These are phyloP conservation scores for Saimiri boliviensis DNA, from an alignment of 2,113 vertebrate species.

Conservation along the genomic window DNA sequence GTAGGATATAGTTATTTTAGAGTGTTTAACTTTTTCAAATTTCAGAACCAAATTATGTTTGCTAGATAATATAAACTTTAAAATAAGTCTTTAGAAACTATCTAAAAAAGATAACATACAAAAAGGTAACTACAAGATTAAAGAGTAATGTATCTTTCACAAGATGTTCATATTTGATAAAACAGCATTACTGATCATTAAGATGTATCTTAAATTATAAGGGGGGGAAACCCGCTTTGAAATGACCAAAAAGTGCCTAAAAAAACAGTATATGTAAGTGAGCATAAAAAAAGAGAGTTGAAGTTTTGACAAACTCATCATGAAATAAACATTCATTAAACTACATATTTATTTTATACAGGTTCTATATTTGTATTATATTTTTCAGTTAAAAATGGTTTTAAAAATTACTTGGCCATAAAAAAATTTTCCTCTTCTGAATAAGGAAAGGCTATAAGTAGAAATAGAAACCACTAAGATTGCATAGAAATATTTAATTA, in stretches of 20 bases:
- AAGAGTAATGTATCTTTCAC: not conserved
- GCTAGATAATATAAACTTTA: conserved; percentile 31
- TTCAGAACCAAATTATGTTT: not conserved
- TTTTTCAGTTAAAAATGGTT: not conserved
- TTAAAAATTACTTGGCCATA: not conserved
- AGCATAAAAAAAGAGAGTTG: not conserved
- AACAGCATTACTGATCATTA: not conserved
- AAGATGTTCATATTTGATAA: conserved; percentile 17
- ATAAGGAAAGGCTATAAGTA: conserved; percentile 2
- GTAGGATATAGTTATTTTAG: not conserved
- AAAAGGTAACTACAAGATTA: not conserved
- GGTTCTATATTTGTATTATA: not conserved
- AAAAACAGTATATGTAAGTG: not conserved
- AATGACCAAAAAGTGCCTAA: not conserved
- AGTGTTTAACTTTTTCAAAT: not conserved
- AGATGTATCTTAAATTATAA: not conserved
- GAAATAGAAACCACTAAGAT: not conserved
- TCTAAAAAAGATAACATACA: not conserved
- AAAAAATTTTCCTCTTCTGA: not conserved
- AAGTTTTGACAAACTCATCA: conserved; percentile 23
- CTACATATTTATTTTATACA: not conserved
- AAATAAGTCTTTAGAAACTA: conserved; percentile 1
- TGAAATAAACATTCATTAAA: not conserved
- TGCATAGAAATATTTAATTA: not conserved
- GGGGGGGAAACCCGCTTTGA: not conserved